Base-by-base conservation (phyloP, 2,888 invertebrate species). In the Tenthredo distinguenda region DNA sequence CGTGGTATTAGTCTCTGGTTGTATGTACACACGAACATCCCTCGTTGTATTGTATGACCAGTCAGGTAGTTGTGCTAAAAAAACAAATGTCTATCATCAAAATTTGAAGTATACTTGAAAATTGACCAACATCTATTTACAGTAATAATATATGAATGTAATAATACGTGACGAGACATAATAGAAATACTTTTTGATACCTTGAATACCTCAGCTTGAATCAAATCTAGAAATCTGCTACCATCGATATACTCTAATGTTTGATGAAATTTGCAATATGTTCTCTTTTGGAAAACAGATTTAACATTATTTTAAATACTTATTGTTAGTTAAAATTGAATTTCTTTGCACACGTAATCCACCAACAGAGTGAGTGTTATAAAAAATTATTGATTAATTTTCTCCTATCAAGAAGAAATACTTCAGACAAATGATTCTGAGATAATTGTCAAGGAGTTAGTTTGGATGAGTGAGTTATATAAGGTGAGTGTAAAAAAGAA, bases 31-130 rank as follows among this genome's bases (percentile, higher is more conserved):
- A 90, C 95, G 95, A 34, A 96, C 95, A 91, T 97, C 96, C 76
- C 97, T 94, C 37, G 97, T 97, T 0, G 96, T 96, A 90, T 97
- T 96, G 79, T 95, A 94, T n/a, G 96, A 95, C 97, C 97, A 97
- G 71, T 97, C 97, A 86, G 94, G 94, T 91, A 94, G 87, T 89
- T 93, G 92, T 85, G 89, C 93, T 93, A 88, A 85, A 91, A 92
- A 86, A 58, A 62, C 79, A 58, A 76, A 85, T n/a, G 9, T 12
- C 47, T 47, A 31, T 83, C 21, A 34, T 83, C 34, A 68, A 68
- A 1, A 26, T 83, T 71, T 26, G 68, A 68, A 71, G 43, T 21
- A 31, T 26, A 55, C 4, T 26, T 55, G 18, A 40, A 26, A 21
- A 21, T 40, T 81, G 10, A 9, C 37, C 37, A 34, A 26, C 62